These are phyloP conservation scores for Elegia similella DNA, from an alignment of 2,888 invertebrate genomes.

Conservation along the genomic window DNA sequence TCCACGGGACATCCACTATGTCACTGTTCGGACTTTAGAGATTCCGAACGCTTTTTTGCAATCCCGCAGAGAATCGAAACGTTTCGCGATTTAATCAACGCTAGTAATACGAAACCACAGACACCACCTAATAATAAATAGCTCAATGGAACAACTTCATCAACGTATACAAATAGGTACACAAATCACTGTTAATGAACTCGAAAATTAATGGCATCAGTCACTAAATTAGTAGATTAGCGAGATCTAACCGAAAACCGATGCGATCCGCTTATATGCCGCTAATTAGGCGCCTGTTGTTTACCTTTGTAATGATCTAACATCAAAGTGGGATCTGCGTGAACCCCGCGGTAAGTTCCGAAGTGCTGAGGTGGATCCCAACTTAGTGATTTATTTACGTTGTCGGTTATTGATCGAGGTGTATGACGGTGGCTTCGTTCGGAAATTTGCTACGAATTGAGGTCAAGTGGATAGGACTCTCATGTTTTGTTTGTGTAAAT, in stretches of 20 bases:
- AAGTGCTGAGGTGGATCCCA: constrained; percentile 42
- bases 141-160: constrained; percentile 22
- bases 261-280: constrained; percentile 56
- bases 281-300: constrained; percentile 65
- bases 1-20: constrained; percentile 59
- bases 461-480: constrained; percentile 66
- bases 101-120: constrained; percentile 3
- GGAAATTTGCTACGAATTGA: constrained; percentile 56
- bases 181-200: constrained; percentile 43
- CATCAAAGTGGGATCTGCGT: constrained; percentile 53
- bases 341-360: constrained; percentile 33
- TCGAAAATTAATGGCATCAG: constrained; percentile 53
- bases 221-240: constrained; percentile 60
- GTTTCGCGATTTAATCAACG: constrained; percentile 6
- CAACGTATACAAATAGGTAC: constrained; percentile 20
- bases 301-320: constrained; percentile 62
- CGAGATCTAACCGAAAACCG: constrained; percentile 49
- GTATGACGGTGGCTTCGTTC: constrained; percentile 57
- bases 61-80: constrained; percentile 21
- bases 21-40: constrained; percentile 54
- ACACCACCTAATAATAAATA: constrained; percentile 13
- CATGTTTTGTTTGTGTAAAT: constrained; percentile 63
- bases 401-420: constrained; percentile 65
- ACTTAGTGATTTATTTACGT: constrained; percentile 75
- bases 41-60: constrained; percentile 37